A percentile compares a stretch with the other conserved stretches of the same genome.
Evolutionary conservation across 2,113 vertebrate species (phyloP).

Genomic region (Mesembrinibis cayennensis): DNA sequence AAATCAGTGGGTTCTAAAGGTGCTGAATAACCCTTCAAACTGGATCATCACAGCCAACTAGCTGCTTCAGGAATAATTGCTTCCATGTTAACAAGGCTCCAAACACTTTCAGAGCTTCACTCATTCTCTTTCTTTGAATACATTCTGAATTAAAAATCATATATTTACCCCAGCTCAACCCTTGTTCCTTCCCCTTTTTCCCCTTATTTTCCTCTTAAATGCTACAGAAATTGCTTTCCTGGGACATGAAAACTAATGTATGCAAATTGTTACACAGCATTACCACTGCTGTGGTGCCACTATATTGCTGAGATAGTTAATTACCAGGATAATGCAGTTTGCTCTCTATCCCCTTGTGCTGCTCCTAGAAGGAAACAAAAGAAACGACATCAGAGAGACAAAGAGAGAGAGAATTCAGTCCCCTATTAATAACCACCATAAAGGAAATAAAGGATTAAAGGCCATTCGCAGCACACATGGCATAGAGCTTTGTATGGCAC

Average conservation of each 20-base stretch:
- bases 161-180: not conserved
- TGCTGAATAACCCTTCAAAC: not conserved
- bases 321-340: conserved; percentile 52
- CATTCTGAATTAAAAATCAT: not conserved
- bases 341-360: conserved; percentile 29
- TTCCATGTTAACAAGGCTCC: not conserved
- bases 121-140: not conserved
- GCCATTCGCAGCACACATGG: not conserved
- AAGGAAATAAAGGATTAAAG: conserved; percentile 63
- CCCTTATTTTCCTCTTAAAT: conserved; percentile 22
- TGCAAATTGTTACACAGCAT: conserved; percentile 58
- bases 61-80: not conserved
- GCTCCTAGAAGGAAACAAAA: conserved; percentile 60
- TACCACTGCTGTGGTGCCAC: not conserved
- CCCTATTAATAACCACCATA: conserved; percentile 35
- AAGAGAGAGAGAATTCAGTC: conserved; percentile 20
- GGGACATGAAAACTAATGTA: conserved; percentile 47
- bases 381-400: conserved; percentile 14
- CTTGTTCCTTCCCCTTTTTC: not conserved
- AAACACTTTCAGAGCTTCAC: not conserved
- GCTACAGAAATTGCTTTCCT: conserved; percentile 32
- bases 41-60: not conserved
- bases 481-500: not conserved
- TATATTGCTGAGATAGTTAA: conserved; percentile 53
- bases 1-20: not conserved